Conservation (phyloP, 2,113 vertebrate genomes). For the Carassius gibelio region DNA sequence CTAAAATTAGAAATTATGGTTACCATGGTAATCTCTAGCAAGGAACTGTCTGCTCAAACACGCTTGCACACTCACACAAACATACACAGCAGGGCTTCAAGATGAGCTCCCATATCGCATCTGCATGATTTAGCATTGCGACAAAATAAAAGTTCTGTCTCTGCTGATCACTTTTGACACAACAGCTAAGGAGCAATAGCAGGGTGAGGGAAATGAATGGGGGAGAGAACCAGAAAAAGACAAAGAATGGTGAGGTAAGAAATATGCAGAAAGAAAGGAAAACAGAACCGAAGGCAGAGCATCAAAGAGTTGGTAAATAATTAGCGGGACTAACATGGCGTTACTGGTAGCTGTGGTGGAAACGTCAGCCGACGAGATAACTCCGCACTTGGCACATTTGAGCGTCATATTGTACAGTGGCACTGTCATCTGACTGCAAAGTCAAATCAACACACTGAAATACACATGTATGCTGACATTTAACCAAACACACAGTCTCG, state of each 20-base stretch:
- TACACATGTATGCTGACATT: slow-evolving; percentile 65
- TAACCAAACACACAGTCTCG: slow-evolving; percentile 20
- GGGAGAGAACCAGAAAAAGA: slow-evolving; percentile 38
- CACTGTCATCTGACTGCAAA: slow-evolving; percentile 95
- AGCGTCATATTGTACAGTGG: slow-evolving; percentile 94
- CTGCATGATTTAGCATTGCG: neutral
- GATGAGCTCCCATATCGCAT: slow-evolving; percentile 12
- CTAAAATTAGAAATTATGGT: neutral
- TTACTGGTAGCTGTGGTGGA: slow-evolving; percentile 95
- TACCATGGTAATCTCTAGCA: slow-evolving; percentile 9
- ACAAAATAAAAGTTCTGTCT: neutral
- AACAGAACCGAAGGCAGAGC: slow-evolving; percentile 64
- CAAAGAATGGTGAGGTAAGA: slow-evolving; percentile 53
- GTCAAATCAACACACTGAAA: slow-evolving; percentile 90
- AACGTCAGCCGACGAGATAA: slow-evolving; percentile 91
- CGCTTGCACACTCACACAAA: slow-evolving; percentile 21
- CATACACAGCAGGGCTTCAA: neutral
- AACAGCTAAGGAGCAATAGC: slow-evolving; percentile 42
- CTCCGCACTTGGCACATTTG: slow-evolving; percentile 96
- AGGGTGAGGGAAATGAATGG: slow-evolving; percentile 51
- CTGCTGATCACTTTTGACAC: neutral
- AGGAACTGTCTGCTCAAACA: slow-evolving; percentile 9
- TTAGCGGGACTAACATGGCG: slow-evolving; percentile 95
- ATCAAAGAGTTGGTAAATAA: slow-evolving; percentile 83
- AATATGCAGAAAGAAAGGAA: slow-evolving; percentile 59